These are phyloP conservation scores for Rhinophrynus dorsalis DNA, from an alignment of 2,797 vertebrate species.

Conservation along the genomic window DNA sequence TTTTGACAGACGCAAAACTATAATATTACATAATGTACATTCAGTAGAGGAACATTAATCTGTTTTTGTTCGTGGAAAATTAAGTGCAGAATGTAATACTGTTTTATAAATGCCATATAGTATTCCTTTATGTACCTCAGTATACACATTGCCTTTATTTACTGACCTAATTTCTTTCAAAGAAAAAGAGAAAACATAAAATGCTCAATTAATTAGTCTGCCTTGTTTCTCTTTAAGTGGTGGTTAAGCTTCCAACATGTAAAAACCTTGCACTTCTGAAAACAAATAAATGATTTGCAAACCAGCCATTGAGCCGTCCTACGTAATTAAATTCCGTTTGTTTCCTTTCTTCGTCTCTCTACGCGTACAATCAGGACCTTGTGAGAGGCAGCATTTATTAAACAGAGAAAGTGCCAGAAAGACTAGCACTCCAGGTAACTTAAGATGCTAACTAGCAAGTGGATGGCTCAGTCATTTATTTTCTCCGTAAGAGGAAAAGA, in stretches of 20 bases:
- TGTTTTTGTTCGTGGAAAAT: background rate
- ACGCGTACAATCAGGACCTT: slow-evolving; percentile 72
- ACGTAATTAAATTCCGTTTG: slow-evolving; percentile 78
- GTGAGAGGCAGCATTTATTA: slow-evolving; percentile 69
- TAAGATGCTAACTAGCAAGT: slow-evolving; percentile 63
- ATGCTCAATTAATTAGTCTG: slow-evolving; percentile 60
- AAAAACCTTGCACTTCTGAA: slow-evolving; percentile 73
- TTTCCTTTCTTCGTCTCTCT: slow-evolving; percentile 64
- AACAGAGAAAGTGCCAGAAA: slow-evolving; percentile 68
- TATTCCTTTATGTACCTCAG: background rate
- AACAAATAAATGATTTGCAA: slow-evolving; percentile 79
- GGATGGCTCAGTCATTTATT: slow-evolving; percentile 57
- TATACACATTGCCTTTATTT: slow-evolving; percentile 3
- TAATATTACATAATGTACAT: too few relatives aligned
- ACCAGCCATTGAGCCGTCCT: slow-evolving; percentile 72
- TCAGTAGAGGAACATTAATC: background rate
- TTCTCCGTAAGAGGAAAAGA: slow-evolving; percentile 42
- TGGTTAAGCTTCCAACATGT: slow-evolving; percentile 63
- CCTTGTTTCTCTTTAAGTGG: slow-evolving; percentile 63
- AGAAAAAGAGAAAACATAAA: slow-evolving; percentile 4
- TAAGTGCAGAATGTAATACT: background rate
- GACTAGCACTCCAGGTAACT: slow-evolving; percentile 64
- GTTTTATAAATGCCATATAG: background rate
- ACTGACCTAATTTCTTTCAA: background rate
- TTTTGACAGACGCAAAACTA: too few relatives aligned